Evolutionary conservation across 2,113 vertebrate genomes (phyloP).

Genomic region (Cervus canadensis): DNA sequence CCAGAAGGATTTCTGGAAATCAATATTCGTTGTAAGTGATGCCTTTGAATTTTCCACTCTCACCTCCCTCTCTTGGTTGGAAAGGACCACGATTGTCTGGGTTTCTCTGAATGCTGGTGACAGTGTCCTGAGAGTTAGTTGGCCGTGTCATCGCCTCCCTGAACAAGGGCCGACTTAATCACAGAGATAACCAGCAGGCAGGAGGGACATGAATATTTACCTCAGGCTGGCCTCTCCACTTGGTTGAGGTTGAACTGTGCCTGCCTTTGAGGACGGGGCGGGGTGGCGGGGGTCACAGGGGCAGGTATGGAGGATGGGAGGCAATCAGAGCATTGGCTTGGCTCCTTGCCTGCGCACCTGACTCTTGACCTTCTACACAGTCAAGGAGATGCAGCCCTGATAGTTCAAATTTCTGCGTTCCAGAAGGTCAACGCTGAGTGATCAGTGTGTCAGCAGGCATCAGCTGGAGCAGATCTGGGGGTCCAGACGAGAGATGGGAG

Average conservation of each 20-base stretch:
- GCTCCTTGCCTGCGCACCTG: neutral
- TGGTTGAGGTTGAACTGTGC: neutral
- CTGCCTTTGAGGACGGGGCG: neutral
- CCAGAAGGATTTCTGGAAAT: neutral
- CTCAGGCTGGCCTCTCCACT: neutral
- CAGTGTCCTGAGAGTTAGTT: too few relatives aligned
- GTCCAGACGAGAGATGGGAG: neutral
- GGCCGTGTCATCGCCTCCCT: neutral
- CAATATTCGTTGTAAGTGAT: neutral
- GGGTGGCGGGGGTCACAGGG: neutral
- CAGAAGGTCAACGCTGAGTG: neutral
- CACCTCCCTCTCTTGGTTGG: too few relatives aligned
- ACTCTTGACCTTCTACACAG: neutral
- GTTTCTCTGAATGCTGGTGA: neutral
- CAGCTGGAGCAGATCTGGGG: neutral
- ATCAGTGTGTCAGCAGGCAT: neutral
- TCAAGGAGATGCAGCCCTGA: accelerated
- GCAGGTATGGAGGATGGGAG: neutral
- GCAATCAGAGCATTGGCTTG: neutral
- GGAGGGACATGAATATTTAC: neutral
- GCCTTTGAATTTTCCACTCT: neutral
- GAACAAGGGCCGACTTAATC: neutral
- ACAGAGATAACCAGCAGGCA: neutral
- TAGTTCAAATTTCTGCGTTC: neutral
- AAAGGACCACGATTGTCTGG: neutral